These are phyloP conservation scores for Hiodon tergisus DNA, from an alignment of 2,113 vertebrate genomes.

Conservation along the genomic window DNA sequence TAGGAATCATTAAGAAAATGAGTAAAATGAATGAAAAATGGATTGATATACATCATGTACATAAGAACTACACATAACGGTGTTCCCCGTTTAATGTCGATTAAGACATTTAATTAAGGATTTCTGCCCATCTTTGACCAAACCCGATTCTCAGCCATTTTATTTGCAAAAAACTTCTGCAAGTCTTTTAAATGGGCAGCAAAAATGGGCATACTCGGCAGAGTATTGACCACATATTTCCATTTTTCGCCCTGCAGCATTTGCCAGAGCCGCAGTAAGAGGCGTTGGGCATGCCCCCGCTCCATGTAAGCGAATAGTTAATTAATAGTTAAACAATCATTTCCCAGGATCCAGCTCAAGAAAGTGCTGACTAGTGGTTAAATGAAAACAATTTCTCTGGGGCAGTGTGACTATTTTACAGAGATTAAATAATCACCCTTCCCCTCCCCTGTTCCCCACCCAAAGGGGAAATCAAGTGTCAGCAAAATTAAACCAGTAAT, in stretches of 20 bases:
- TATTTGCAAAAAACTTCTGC: slow-evolving; percentile 35
- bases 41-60: too few species aligned
- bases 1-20: too few species aligned
- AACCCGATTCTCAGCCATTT: slow-evolving; percentile 14
- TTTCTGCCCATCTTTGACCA: too few species aligned
- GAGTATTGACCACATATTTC: slow-evolving; percentile 37
- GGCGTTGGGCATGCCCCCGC: background rate
- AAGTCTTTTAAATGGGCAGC: slow-evolving; percentile 32
- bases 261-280: slow-evolving; percentile 1
- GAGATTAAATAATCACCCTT: background rate
- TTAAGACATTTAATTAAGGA: background rate
- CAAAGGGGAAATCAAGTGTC: slow-evolving; percentile 6
- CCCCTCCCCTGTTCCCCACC: background rate
- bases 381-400: slow-evolving; percentile 10
- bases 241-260: slow-evolving; percentile 31
- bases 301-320: slow-evolving; percentile 1
- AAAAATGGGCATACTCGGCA: slow-evolving; percentile 36
- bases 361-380: slow-evolving; percentile 15
- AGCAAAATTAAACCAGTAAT: slow-evolving; percentile 31
- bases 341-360: slow-evolving; percentile 1
- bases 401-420: slow-evolving; percentile 12
- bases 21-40: too few species aligned
- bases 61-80: too few species aligned
- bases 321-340: background rate
- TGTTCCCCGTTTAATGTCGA: too few species aligned